Conservation (phyloP, 1,140 invertebrate species). For the Trachymyrmex septentrionalis region DNA sequence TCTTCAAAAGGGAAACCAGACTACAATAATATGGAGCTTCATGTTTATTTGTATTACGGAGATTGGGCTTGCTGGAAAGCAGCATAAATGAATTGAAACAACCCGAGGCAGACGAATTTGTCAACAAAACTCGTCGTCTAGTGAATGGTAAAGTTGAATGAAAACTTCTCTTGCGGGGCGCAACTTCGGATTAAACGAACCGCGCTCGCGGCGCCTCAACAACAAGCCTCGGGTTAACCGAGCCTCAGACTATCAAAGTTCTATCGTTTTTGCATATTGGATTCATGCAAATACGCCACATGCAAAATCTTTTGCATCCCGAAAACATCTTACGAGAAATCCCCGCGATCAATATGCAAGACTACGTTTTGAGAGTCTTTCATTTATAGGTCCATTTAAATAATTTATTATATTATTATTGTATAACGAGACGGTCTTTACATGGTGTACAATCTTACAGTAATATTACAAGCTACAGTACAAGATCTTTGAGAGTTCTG, state of each 20-base stretch:
- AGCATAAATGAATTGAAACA: constrained; percentile 59
- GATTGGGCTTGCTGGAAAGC: constrained; percentile 29
- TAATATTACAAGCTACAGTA: not conserved
- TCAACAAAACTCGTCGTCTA: constrained; percentile 56
- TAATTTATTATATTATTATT: not conserved
- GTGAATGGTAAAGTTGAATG: constrained; percentile 61
- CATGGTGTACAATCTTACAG: not conserved
- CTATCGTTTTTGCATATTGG: constrained; percentile 57
- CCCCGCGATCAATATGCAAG: not conserved
- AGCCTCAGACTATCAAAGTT: constrained; percentile 59
- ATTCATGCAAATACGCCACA: constrained; percentile 52
- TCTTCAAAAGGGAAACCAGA: not conserved
- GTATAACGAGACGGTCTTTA: not conserved
- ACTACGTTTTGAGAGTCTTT: not conserved
- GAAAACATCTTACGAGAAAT: not conserved
- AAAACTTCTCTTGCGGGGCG: constrained; percentile 43
- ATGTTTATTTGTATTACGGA: constrained; percentile 41
- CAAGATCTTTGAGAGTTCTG: not conserved
- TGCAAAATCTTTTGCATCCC: constrained; percentile 9
- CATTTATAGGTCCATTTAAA: not conserved
- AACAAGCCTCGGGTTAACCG: constrained; percentile 49
- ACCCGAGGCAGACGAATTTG: constrained; percentile 42
- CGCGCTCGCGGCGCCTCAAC: constrained; percentile 39
- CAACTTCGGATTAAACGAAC: constrained; percentile 61
- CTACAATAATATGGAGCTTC: constrained; percentile 36